Percentiles rank a stretch among this genome's conserved stretches.
These are phyloP conservation scores for Cichlasoma orientale DNA, from an alignment of 2,797 vertebrate species.

Conservation along the genomic window DNA sequence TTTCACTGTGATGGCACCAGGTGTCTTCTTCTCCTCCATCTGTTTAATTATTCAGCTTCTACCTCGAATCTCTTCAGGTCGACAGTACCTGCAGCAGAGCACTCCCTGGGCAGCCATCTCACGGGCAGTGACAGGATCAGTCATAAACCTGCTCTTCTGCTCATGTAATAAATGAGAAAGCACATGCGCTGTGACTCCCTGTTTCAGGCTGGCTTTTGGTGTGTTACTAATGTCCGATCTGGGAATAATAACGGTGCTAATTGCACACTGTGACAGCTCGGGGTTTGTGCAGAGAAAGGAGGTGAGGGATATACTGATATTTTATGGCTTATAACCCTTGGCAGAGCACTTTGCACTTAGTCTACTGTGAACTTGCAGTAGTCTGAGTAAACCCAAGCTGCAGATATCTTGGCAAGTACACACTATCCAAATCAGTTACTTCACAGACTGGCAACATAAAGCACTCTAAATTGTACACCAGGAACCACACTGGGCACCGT, in stretches of 20 bases:
- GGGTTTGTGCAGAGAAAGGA: conserved; percentile 41
- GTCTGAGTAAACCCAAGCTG: conserved; percentile 23
- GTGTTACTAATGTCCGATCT: conserved; percentile 55
- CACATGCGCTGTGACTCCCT: conserved; percentile 30
- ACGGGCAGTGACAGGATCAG: conserved; percentile 45
- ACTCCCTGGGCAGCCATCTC: conserved; percentile 57
- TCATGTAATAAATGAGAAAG: conserved; percentile 56
- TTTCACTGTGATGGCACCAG: conserved; percentile 66
- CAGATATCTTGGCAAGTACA: conserved; percentile 23
- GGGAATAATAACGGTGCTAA: conserved; percentile 70
- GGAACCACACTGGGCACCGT: conserved; percentile 12
- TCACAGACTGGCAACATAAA: conserved; percentile 8
- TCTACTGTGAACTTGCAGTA: conserved; percentile 51
- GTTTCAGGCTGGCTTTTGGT: conserved; percentile 34
- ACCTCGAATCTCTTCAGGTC: conserved; percentile 55
- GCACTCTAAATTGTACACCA: conserved; percentile 17
- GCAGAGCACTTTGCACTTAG: conserved; percentile 42
- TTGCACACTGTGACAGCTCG: conserved; percentile 52
- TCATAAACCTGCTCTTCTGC: conserved; percentile 52
- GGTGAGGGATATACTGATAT: conserved; percentile 30
- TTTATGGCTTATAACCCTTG: conserved; percentile 42
- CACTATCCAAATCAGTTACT: not conserved
- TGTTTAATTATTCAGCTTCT: conserved; percentile 76
- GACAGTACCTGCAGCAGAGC: conserved; percentile 54
- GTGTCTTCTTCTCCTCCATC: conserved; percentile 71